Evolutionary conservation across 2,797 vertebrate genomes (phyloP).

Genomic region (Alca torda): DNA sequence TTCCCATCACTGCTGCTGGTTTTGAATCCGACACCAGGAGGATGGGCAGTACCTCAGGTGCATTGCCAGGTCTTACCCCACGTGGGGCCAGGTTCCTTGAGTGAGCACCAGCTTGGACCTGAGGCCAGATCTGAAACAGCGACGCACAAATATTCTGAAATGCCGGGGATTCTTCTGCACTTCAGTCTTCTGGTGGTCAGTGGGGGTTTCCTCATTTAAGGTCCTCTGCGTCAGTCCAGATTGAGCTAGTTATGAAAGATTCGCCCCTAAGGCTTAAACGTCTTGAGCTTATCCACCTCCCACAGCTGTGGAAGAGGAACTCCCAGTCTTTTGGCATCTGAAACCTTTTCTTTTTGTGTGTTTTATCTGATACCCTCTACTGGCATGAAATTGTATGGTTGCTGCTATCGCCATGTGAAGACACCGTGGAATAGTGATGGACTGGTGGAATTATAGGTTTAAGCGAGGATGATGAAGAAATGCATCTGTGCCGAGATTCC

Average conservation of each 20-base stretch:
- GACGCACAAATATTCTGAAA: not conserved
- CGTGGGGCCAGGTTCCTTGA: not conserved
- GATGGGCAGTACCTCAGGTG: not conserved
- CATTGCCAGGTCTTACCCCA: fast-evolving
- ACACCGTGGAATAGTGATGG: not conserved
- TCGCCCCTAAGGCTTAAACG: not conserved
- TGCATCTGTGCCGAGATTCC: not conserved
- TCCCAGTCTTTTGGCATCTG: not conserved
- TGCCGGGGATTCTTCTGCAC: not conserved
- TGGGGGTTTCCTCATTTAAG: not conserved
- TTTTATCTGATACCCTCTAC: not conserved
- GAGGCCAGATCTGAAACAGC: not conserved
- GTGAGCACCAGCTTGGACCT: not conserved
- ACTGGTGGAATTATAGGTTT: not conserved
- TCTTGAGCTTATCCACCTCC: not conserved
- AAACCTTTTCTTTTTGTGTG: not conserved
- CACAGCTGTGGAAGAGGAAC: not conserved
- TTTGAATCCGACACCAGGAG: not conserved
- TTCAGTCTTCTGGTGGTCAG: not conserved
- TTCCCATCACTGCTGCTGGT: not conserved
- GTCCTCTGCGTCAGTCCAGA: not conserved
- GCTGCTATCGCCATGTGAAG: not conserved
- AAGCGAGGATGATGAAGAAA: not conserved
- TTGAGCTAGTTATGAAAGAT: not conserved
- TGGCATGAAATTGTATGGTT: not conserved